Percentiles rank a stretch among this genome's conserved stretches.
Conservation (phyloP, 2,888 invertebrate species). For the Didymodactylos carnosus region DNA sequence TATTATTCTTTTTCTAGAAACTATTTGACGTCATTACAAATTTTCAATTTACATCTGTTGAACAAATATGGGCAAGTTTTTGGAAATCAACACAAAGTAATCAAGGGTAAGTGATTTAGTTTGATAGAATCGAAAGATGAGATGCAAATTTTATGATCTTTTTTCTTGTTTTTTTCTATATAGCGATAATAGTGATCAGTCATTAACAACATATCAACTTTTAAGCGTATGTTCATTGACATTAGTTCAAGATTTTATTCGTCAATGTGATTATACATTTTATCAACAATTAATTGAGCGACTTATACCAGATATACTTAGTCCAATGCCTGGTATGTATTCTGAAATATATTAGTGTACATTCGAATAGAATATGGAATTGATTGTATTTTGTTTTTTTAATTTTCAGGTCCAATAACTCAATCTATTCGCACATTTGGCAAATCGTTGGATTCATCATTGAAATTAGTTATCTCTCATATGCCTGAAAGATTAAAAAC, state of each 20-base stretch:
- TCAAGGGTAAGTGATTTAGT: too few relatives aligned
- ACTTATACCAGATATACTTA: slow-evolving; percentile 79
- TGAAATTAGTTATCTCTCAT: slow-evolving; percentile 8
- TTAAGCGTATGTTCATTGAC: slow-evolving; percentile 45
- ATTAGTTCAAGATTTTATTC: slow-evolving; percentile 57
- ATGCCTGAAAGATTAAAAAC: slow-evolving; percentile 12
- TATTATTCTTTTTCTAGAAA: not conserved
- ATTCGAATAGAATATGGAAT: too few relatives aligned
- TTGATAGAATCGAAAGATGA: too few relatives aligned
- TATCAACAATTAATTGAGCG: slow-evolving; percentile 88
- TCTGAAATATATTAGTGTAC: too few relatives aligned
- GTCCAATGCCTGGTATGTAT: slow-evolving; percentile 63
- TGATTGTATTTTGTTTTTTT: slow-evolving; percentile 26
- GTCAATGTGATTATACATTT: slow-evolving; percentile 64
- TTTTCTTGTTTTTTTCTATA: too few relatives aligned
- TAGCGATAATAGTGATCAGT: too few relatives aligned
- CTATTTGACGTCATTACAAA: not conserved
- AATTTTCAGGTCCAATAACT: slow-evolving; percentile 44
- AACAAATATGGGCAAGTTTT: slow-evolving; percentile 72
- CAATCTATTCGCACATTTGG: slow-evolving; percentile 68
- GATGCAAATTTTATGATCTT: too few relatives aligned
- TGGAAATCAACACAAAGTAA: slow-evolving; percentile 50
- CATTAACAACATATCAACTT: too few relatives aligned
- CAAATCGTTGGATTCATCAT: slow-evolving; percentile 46
- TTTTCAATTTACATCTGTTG: slow-evolving; percentile 58